phyloP scores from a whole-genome alignment of 30 jellyfish, hydroid and myxozoan genomes.

The Turritopsis dohrnii region DNA sequence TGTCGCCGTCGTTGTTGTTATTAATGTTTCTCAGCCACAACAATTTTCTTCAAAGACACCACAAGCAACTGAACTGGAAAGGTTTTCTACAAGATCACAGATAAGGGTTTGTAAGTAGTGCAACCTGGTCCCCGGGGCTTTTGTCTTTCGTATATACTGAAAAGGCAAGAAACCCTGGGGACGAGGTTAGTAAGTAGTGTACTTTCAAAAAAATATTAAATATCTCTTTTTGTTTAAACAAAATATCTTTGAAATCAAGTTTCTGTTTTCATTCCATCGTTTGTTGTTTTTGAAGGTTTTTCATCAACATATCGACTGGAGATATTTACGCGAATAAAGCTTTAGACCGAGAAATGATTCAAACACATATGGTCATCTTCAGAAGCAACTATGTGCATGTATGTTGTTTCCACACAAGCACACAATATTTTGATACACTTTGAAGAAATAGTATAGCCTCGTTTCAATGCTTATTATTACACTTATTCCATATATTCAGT shows the following conservation, averaged over 20 bases:
- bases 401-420: not conserved
- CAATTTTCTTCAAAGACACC: not conserved
- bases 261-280: too few species aligned
- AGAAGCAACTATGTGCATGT: conserved; percentile 56
- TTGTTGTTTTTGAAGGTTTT: conserved; percentile 28
- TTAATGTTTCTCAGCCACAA: not conserved
- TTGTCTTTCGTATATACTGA: too few species aligned
- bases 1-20: not conserved
- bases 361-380: conserved; percentile 25
- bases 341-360: conserved; percentile 47
- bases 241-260: too few species aligned
- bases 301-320: conserved; percentile 40
- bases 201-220: too few species aligned
- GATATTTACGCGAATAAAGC: conserved; percentile 35
- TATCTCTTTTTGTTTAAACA: not conserved
- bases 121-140: too few species aligned
- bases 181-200: too few species aligned
- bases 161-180: too few species aligned
- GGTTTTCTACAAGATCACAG: conserved; percentile 34
- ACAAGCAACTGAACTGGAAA: conserved; percentile 62
- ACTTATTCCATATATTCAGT: too few species aligned
- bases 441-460: too few species aligned
- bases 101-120: conserved; percentile 36
- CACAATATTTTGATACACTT: not conserved
- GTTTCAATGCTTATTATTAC: too few species aligned